Evolutionary conservation across 2,113 vertebrate species (phyloP).

Genomic region (Merops nubicus): DNA sequence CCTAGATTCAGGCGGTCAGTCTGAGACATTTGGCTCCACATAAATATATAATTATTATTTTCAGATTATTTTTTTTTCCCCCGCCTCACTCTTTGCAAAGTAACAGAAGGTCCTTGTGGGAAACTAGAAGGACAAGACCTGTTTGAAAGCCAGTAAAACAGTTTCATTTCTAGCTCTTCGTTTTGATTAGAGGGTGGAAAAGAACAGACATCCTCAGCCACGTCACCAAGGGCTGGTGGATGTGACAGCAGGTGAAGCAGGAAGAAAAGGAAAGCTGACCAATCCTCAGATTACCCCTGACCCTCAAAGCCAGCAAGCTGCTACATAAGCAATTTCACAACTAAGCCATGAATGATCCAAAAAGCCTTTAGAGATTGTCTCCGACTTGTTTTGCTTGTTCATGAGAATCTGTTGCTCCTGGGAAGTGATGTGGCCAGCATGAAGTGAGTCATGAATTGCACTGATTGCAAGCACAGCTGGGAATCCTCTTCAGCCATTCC

Average conservation of each 20-base stretch:
- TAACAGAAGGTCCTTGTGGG: background rate
- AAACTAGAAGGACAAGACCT: background rate
- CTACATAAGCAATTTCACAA: background rate
- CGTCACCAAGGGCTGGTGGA: background rate
- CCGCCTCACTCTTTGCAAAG: background rate
- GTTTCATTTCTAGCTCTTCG: background rate
- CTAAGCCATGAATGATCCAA: conserved; percentile 18
- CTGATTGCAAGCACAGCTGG: conserved; percentile 73
- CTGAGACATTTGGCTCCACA: background rate
- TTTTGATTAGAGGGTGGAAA: background rate
- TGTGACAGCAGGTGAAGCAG: background rate
- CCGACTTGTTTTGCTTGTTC: conserved; percentile 64
- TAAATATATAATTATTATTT: background rate
- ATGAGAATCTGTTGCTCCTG: conserved; percentile 69
- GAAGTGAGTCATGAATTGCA: conserved; percentile 72
- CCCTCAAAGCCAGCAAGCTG: background rate
- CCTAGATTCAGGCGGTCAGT: background rate
- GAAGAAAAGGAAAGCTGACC: conserved; percentile 18
- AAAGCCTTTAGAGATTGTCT: conserved; percentile 46
- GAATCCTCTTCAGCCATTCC: conserved; percentile 73
- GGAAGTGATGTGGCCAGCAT: conserved; percentile 69
- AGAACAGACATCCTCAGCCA: accelerated
- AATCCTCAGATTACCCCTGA: background rate
- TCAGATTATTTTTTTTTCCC: background rate
- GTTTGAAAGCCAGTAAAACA: background rate